Evolutionary conservation across 2,888 invertebrate genomes (phyloP).

Genomic region (Volucella bombylans): DNA sequence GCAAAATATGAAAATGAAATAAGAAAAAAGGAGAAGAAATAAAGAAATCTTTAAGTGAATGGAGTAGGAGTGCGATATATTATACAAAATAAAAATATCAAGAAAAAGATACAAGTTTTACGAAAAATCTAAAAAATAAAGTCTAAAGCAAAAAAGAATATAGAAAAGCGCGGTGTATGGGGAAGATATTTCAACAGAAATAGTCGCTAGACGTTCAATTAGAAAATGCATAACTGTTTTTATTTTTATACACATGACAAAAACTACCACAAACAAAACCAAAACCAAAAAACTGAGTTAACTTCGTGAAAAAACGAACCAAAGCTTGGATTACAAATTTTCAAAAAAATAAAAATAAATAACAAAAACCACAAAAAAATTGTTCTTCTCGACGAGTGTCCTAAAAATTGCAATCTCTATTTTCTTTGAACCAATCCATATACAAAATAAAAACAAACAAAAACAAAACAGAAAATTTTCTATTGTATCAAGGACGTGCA

Average conservation of each 20-base stretch:
- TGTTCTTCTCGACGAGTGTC: constrained; percentile 34
- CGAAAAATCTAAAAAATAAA: too few relatives aligned
- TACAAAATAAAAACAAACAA: constrained; percentile 28
- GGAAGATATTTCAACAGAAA: constrained; percentile 3
- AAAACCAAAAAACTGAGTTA: constrained; percentile 24
- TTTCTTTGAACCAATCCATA: not conserved
- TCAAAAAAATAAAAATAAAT: not conserved
- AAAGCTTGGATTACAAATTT: constrained; percentile 44
- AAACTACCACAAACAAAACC: constrained; percentile 50
- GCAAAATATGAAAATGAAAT: constrained; percentile 43
- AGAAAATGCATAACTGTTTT: constrained; percentile 60
- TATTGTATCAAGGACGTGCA: not conserved
- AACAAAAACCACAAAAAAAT: not conserved
- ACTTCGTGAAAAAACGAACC: constrained; percentile 19
- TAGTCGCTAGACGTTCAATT: constrained; percentile 38
- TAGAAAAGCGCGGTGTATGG: constrained; percentile 20
- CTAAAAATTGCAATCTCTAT: constrained; percentile 16
- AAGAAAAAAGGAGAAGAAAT: constrained; percentile 29
- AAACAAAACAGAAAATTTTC: constrained; percentile 3
- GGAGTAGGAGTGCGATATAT: constrained; percentile 33
- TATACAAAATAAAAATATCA: constrained; percentile 18
- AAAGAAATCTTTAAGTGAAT: constrained; percentile 20
- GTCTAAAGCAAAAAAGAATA: too few relatives aligned
- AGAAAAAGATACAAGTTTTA: not conserved
- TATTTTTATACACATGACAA: constrained; percentile 63